Conservation (phyloP, 1,140 invertebrate genomes). For the Bicyclus anynana region DNA sequence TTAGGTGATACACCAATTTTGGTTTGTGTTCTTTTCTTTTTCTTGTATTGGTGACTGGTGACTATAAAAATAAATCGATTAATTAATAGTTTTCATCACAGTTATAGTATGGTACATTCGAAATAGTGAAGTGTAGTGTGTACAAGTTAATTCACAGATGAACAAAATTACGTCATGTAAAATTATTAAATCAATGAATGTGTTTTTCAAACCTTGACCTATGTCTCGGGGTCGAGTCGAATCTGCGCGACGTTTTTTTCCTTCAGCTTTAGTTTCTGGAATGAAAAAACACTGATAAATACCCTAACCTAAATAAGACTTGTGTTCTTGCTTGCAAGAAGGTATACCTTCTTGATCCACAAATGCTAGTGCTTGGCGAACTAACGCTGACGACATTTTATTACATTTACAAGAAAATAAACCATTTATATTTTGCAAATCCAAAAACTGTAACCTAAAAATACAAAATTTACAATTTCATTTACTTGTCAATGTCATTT, state of each 20-base stretch:
- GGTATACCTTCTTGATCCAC: conserved; percentile 67
- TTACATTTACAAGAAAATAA: conserved; percentile 24
- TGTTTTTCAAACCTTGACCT: conserved; percentile 37
- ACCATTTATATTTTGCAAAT: conserved; percentile 40
- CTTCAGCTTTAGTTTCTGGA: conserved; percentile 23
- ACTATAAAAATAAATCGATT: conserved; percentile 23
- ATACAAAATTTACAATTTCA: neutral
- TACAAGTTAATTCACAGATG: neutral
- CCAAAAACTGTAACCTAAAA: neutral
- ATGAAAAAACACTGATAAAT: neutral
- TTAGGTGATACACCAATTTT: conserved; percentile 25
- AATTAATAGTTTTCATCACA: neutral
- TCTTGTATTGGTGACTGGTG: conserved; percentile 34
- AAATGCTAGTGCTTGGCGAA: conserved; percentile 68
- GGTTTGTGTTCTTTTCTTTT: conserved; percentile 34
- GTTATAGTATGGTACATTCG: neutral
- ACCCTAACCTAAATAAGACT: neutral
- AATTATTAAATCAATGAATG: neutral
- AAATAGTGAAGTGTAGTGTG: neutral
- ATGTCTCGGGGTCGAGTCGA: conserved; percentile 10
- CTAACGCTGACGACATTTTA: conserved; percentile 74
- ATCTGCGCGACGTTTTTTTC: conserved; percentile 23
- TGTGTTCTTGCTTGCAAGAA: too few species aligned
- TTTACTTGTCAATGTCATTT: too few species aligned
- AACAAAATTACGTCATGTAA: conserved; percentile 2